A percentile compares a stretch with the other conserved stretches of the same genome.
Evolutionary conservation across 1,140 invertebrate genomes (phyloP).

Genomic region (Anoplophora glabripennis): DNA sequence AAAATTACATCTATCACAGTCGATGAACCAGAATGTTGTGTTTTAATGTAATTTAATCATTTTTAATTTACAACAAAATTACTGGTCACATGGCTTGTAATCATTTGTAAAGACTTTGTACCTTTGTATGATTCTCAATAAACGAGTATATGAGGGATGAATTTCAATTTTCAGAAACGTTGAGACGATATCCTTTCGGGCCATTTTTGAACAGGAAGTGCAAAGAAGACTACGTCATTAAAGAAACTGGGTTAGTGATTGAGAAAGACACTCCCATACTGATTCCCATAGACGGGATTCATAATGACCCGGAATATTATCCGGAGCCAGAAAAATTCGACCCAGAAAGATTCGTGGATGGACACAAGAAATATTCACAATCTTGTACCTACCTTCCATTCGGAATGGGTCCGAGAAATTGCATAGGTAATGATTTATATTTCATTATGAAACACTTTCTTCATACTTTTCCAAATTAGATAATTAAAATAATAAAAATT

Average conservation of each 20-base stretch:
- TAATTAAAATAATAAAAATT: no score
- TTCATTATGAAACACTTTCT: no score
- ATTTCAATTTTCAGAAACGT: constrained; percentile 45
- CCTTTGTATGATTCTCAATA: no score
- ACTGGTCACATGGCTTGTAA: no score
- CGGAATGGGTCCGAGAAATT: constrained; percentile 59
- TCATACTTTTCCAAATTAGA: no score
- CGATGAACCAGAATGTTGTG: no score
- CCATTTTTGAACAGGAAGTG: constrained; percentile 54
- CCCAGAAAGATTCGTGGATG: constrained; percentile 61
- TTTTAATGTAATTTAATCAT: no score
- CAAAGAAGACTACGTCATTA: constrained; percentile 44
- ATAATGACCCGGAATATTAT: no score
- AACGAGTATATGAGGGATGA: no score
- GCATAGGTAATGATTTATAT: constrained; percentile 57
- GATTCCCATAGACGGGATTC: constrained; percentile 48
- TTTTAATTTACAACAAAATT: no score
- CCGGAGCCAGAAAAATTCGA: constrained; percentile 63
- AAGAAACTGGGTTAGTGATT: constrained; percentile 42
- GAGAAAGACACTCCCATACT: constrained; percentile 44
- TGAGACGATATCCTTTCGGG: constrained; percentile 58
- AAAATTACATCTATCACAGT: no score
- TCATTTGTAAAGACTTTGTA: no score
- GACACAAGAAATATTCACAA: constrained; percentile 17
- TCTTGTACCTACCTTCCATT: constrained; percentile 56